phyloP scores from a whole-genome alignment of 1,140 invertebrate genomes.

The Sarcophaga bullata region DNA sequence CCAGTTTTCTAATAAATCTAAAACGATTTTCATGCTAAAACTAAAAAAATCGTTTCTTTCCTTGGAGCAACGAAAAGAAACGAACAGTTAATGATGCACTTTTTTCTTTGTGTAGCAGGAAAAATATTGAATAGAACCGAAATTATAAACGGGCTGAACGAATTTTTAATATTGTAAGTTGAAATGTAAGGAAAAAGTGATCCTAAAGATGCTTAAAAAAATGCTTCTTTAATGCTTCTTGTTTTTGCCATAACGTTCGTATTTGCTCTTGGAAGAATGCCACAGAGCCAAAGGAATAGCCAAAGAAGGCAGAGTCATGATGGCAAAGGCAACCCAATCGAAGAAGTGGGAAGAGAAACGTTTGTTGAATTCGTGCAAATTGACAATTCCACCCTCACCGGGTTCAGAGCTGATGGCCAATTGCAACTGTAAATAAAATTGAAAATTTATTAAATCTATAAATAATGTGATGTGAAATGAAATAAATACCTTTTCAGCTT shows the following conservation, averaged over 20 bases:
- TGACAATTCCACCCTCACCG: constrained; percentile 95
- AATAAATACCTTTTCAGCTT: constrained; percentile 72
- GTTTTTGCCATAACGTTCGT: constrained; percentile 81
- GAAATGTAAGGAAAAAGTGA: not conserved
- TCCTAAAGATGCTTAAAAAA: constrained; percentile 13
- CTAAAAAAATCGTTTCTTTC: constrained; percentile 26
- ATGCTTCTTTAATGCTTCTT: constrained; percentile 69
- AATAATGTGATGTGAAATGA: not conserved
- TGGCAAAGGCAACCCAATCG: constrained; percentile 95
- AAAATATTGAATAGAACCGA: not conserved
- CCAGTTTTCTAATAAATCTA: constrained; percentile 30
- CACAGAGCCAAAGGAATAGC: constrained; percentile 94
- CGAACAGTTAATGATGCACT: not conserved
- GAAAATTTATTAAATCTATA: constrained; percentile 23
- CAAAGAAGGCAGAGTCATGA: constrained; percentile 95
- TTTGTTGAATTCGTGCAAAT: constrained; percentile 95
- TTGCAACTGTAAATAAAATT: constrained; percentile 72
- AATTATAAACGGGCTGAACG: not conserved
- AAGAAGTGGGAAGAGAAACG: constrained; percentile 97
- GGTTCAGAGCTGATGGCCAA: constrained; percentile 93
- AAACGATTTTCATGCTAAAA: constrained; percentile 37
- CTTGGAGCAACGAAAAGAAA: not conserved
- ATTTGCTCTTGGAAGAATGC: constrained; percentile 95
- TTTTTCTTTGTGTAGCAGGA: constrained; percentile 10
- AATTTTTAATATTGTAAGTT: not conserved